Conservation (phyloP, 1,140 invertebrate species). For the Kradibia gibbosae region DNA sequence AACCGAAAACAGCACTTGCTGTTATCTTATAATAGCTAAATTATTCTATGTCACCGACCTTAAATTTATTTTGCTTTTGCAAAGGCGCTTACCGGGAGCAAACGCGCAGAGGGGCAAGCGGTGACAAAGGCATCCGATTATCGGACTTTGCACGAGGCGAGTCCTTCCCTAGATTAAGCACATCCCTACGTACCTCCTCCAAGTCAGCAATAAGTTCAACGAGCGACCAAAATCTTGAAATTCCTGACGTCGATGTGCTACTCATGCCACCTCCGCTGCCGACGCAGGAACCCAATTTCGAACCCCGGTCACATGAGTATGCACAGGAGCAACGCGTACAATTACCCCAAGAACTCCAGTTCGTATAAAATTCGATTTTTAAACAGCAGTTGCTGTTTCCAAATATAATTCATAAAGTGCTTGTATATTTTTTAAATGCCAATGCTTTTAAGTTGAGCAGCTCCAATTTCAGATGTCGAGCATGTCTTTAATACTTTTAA, state of each 20-base stretch:
- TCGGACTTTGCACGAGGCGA: background rate
- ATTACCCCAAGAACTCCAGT: background rate
- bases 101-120: background rate
- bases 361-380: too few species aligned
- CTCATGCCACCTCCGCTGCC: constrained; percentile 13
- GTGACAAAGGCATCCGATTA: background rate
- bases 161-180: background rate
- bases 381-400: too few species aligned
- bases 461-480: too few species aligned
- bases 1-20: too few species aligned
- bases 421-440: too few species aligned
- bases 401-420: too few species aligned
- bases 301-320: background rate
- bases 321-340: background rate
- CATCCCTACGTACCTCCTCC: background rate
- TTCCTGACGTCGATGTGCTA: background rate
- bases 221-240: background rate
- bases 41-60: background rate
- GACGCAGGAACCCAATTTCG: background rate
- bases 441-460: too few species aligned
- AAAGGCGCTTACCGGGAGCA: background rate
- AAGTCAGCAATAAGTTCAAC: background rate
- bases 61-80: background rate
- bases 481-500: too few species aligned
- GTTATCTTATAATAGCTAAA: background rate